Evolutionary conservation across 2,888 invertebrate genomes (phyloP), one percentile per base, ranked within the genome.

Genomic region (Dryadula phaetusa): DNA sequence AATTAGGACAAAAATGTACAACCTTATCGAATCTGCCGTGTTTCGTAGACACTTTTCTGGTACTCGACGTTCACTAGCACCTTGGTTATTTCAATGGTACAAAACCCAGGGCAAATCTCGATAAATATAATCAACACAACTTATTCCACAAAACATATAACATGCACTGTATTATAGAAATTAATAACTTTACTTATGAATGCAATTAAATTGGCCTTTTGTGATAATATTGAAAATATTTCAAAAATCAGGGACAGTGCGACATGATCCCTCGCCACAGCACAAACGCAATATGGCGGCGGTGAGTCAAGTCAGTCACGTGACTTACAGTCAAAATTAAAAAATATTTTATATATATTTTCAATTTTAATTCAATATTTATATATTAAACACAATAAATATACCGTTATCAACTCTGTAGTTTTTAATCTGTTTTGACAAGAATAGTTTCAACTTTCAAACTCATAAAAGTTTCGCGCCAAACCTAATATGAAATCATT

Each of bases 261-360:
- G 77, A 80, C 79, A 81, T 74, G 79, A 79, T 73, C 79, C 77
- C 80, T 82, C 78, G 76, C 80, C 80, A 84, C 80, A 76, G 81
- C 77, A 80, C 81, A 80, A 85, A 81, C 79, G 75, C 87, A 88
- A 88, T 85, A 88, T 88, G 88, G 88, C 88, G 85, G 79, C 77
- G 71, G 71, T 70, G 73, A 73, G 67, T 74, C 71, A 74, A 70
- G 75, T 77, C 71, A 79, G 80, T 87, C 87, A 87, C 87, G 86
- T 86, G 86, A 86, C 82, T 66, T 66, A 66, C 25, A 66, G 64
- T 47, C 61, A 52, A 69, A 49, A 65, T 54, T 42, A 56, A 69
- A 63, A 69, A 62, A 34, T 34, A 54, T 54, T 34, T 53, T 53
- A 20, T 34, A 22, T 37, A 20, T 37, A 54, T 16, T 37, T n/a